phyloP scores from a whole-genome alignment of 2,888 invertebrate species.

The Adineta ricciae region DNA sequence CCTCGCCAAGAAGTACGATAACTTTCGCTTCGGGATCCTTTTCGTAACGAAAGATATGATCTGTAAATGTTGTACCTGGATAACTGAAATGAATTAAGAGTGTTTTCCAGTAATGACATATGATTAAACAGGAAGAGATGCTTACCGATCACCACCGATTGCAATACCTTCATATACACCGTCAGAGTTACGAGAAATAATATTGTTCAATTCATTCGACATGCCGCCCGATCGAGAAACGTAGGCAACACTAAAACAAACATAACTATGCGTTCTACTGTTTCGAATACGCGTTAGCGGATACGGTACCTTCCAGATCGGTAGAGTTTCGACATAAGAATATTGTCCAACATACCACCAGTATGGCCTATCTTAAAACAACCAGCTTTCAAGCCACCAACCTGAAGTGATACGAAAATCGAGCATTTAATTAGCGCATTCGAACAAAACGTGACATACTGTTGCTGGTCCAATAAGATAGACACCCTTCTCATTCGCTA shows the following conservation, averaged over 20 bases:
- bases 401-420: too few species aligned
- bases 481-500: conserved; percentile 70
- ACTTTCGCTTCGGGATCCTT: conserved; percentile 67
- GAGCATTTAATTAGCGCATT: not conserved
- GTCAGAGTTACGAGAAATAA: conserved; percentile 86
- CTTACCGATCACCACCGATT: conserved; percentile 80
- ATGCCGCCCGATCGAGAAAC: conserved; percentile 97
- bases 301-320: conserved; percentile 62
- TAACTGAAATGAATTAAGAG: conserved; percentile 56
- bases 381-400: conserved; percentile 90
- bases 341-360: conserved; percentile 99
- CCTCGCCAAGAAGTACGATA: conserved; percentile 81
- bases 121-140: conserved; percentile 33
- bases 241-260: conserved; percentile 64
- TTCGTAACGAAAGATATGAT: conserved; percentile 76
- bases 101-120: too few species aligned
- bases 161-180: conserved; percentile 95
- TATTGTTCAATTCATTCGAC: conserved; percentile 98
- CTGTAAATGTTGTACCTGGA: conserved; percentile 94
- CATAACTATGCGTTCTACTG: too few species aligned
- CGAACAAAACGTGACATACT: conserved; percentile 37
- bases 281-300: not conserved
- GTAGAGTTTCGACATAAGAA: conserved; percentile 88
- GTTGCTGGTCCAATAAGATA: conserved; percentile 78
- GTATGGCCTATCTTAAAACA: conserved; percentile 99